Base-by-base conservation (phyloP, 2,888 invertebrate species). In the Phyto melanocephala region DNA sequence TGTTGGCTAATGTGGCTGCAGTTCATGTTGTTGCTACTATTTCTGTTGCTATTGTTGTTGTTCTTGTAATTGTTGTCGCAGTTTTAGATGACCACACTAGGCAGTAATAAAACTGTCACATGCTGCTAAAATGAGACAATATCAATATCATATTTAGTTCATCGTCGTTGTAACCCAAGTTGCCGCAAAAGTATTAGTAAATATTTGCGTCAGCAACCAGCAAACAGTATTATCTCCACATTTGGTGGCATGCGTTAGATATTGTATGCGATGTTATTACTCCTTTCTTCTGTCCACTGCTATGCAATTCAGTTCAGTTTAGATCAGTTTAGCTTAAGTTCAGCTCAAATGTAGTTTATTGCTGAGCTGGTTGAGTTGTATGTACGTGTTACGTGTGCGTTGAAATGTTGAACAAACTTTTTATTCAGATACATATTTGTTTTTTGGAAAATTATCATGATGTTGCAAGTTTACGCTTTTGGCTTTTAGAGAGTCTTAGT, bases 61-160 rank as follows among this genome's bases (percentile, higher is more conserved):
- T 45, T 13, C 11, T 17, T 47, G 52, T 42, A 1, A 22, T 24
- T 58, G 56, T 13, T 10, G 42, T 37, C 47, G 42, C 45, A 52
- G 15, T 52, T 68, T 76, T 56, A 52, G 67, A 76, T 60, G 58
- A 77, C 81, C 81, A 67, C 65, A 75, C 72, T 82, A 77, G 86
- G 86, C 87, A 87, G 89, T 88, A 85, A 85, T 85, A 89, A 89
- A 89, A 89, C 87, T 87, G 89, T 88, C 88, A 86, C 85, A 83
- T 77, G 84, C 85, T 79, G 84, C 86, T 85, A 86, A 86, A 87
- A 86, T 86, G 85, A 85, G 87, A 87, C 87, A 86, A 87, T 87
- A 89, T 89, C 88, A 86, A 83, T n/a, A n/a, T n/a, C n/a, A n/a
- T n/a, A n/a, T n/a, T 68, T 28, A 3, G 11, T 42, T 58, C 45